phyloP scores from a whole-genome alignment of 1,140 invertebrate genomes.

The Mesaphorura yosii region DNA sequence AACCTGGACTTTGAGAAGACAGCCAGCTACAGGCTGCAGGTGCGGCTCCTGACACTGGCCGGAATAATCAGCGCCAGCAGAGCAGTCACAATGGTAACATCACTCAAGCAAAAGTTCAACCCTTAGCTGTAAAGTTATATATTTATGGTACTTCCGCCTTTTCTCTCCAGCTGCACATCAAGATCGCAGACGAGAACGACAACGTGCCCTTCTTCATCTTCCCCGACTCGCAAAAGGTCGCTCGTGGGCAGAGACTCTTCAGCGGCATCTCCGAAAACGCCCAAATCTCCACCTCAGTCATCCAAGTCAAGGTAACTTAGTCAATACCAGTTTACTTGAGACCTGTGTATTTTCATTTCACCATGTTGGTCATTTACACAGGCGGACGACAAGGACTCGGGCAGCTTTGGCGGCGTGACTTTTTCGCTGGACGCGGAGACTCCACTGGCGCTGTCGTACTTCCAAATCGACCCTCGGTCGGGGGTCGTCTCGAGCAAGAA shows the following conservation, averaged over 20 bases:
- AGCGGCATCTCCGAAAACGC: constrained; percentile 57
- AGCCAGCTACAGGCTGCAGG: constrained; percentile 58
- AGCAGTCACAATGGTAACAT: constrained; percentile 49
- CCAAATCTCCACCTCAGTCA: constrained; percentile 54
- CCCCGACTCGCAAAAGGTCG: constrained; percentile 39
- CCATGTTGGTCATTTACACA: constrained; percentile 35
- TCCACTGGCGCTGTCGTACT: constrained; percentile 40
- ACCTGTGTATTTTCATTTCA: constrained; percentile 3
- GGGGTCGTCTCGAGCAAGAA: constrained; percentile 61
- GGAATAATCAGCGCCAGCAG: constrained; percentile 62
- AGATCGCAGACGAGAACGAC: constrained; percentile 56
- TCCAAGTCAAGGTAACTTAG: constrained; percentile 53
- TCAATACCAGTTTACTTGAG: neutral
- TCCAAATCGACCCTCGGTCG: constrained; percentile 56
- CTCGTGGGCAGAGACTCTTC: constrained; percentile 48
- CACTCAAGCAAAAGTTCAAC: neutral
- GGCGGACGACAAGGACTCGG: constrained; percentile 70
- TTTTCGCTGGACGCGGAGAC: constrained; percentile 47
- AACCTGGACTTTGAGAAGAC: constrained; percentile 62
- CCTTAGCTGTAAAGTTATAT: neutral
- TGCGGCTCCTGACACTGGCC: constrained; percentile 59
- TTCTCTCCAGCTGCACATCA: constrained; percentile 62
- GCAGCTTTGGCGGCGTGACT: constrained; percentile 59
- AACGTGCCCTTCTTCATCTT: constrained; percentile 58
- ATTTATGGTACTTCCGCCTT: constrained; percentile 24